These are phyloP conservation scores for Cephus pulcher DNA, from an alignment of 2,888 invertebrate genomes.

Conservation along the genomic window DNA sequence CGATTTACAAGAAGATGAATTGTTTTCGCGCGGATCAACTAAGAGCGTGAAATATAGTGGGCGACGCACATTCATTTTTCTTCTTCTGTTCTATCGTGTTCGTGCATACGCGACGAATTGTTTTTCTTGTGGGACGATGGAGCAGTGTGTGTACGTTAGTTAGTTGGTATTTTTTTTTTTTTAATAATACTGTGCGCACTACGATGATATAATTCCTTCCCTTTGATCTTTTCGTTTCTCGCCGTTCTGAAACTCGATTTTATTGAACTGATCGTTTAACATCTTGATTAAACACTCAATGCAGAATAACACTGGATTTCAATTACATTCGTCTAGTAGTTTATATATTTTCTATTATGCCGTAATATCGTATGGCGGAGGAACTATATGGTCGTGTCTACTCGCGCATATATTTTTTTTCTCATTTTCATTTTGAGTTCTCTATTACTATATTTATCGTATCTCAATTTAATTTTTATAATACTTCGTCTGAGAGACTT, in stretches of 20 bases:
- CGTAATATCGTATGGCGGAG: conserved; percentile 49
- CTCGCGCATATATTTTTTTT: conserved; percentile 30
- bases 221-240: background rate
- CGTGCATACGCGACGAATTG: background rate
- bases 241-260: background rate
- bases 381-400: conserved; percentile 54
- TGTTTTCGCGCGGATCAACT: background rate
- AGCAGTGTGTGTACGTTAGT: background rate
- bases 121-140: background rate
- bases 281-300: background rate
- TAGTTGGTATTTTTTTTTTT: background rate
- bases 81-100: background rate
- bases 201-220: background rate
- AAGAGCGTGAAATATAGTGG: background rate
- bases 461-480: background rate
- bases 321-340: background rate
- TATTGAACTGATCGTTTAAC: background rate
- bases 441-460: background rate
- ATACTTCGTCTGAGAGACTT: background rate
- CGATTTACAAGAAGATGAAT: background rate
- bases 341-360: background rate
- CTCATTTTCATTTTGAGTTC: conserved; percentile 21
- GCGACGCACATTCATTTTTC: background rate
- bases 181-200: background rate
- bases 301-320: background rate